A percentile compares a stretch with the other conserved stretches of the same genome.
Evolutionary conservation across 1,140 invertebrate genomes (phyloP).

Genomic region (Lysiphlebus fabarum): DNA sequence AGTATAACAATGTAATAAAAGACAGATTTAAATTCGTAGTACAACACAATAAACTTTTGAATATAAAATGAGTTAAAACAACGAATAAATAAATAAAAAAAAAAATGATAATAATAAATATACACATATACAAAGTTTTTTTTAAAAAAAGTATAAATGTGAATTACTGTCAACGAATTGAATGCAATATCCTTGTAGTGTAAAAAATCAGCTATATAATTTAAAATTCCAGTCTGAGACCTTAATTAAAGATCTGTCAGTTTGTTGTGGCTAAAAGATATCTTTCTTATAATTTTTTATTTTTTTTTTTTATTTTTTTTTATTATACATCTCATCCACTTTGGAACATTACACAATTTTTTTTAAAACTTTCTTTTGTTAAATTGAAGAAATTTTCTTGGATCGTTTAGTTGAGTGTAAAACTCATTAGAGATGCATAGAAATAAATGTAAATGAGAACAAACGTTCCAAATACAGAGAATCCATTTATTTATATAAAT

Average conservation of each 20-base stretch:
- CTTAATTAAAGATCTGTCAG: conserved; percentile 48
- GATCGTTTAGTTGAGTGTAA: conserved; percentile 25
- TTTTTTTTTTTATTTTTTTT: too few species aligned
- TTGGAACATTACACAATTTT: not conserved
- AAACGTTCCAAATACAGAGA: conserved; percentile 2
- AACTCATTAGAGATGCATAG: conserved; percentile 44
- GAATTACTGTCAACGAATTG: conserved; percentile 38
- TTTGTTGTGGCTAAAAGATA: conserved; percentile 28
- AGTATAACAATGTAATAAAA: conserved; percentile 1
- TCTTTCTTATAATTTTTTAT: conserved; percentile 31
- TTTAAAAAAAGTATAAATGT: conserved; percentile 32
- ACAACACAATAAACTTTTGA: conserved; percentile 21
- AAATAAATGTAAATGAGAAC: conserved; percentile 33
- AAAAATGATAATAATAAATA: conserved; percentile 10
- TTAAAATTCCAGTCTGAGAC: conserved; percentile 39
- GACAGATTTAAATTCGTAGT: conserved; percentile 22
- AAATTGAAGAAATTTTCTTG: conserved; percentile 27
- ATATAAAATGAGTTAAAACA: conserved; percentile 13
- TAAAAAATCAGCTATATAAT: conserved; percentile 32
- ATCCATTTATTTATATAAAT: not conserved
- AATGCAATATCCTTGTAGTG: conserved; percentile 36
- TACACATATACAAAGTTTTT: conserved; percentile 8
- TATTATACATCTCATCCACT: not conserved
- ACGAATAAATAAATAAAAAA: not conserved
- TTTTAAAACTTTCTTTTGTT: conserved; percentile 20